phyloP scores from a whole-genome alignment of 2,797 vertebrate species.

The Mus minutoides region DNA sequence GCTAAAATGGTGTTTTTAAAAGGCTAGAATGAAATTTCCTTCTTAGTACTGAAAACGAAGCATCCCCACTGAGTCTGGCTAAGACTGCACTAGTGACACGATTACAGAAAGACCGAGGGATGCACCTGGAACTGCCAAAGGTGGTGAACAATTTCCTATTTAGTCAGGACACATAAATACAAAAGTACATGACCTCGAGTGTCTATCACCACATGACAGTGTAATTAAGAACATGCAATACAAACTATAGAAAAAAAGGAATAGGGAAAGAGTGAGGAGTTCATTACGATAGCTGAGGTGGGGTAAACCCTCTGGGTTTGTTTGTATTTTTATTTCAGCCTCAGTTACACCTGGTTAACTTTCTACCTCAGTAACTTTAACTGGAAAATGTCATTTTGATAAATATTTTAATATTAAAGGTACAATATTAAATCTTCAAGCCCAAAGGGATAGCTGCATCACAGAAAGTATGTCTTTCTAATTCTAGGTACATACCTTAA shows the following conservation, averaged over 20 bases:
- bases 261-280: background rate
- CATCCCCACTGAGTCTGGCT: background rate
- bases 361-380: slow-evolving; percentile 49
- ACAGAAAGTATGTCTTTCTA: slow-evolving; percentile 37
- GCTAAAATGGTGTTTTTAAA: slow-evolving; percentile 10
- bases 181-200: slow-evolving; percentile 10
- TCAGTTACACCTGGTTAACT: slow-evolving; percentile 55
- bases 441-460: background rate
- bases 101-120: background rate
- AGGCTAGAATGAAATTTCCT: background rate
- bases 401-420: background rate
- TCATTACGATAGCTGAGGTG: slow-evolving; percentile 45
- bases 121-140: background rate
- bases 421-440: background rate
- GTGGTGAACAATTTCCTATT: background rate
- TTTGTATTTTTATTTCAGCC: slow-evolving; percentile 21
- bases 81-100: background rate
- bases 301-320: slow-evolving; percentile 5
- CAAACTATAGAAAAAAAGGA: slow-evolving; percentile 13
- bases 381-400: slow-evolving; percentile 41
- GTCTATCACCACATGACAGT: slow-evolving; percentile 3
- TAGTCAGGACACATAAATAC: background rate
- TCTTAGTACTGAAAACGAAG: slow-evolving; percentile 26
- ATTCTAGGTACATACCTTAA: slow-evolving; percentile 42
- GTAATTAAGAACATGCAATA: slow-evolving; percentile 27